Evolutionary conservation across 2,888 invertebrate genomes (phyloP).

Genomic region (Acrocyrtus sp.): DNA sequence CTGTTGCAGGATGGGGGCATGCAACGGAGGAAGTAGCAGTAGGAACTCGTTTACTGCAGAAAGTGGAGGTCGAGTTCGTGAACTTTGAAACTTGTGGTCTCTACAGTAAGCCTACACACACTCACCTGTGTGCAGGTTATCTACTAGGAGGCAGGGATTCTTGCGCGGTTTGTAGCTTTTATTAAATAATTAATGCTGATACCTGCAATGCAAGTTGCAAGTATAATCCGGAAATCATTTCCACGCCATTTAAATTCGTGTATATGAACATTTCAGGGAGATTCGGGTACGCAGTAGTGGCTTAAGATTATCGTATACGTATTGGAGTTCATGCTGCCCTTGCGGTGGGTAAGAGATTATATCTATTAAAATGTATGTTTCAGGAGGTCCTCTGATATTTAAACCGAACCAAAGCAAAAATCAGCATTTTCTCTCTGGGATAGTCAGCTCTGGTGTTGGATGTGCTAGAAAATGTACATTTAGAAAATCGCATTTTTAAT

Average conservation of each 20-base stretch:
- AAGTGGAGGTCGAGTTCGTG: conserved; percentile 10
- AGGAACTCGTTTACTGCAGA: conserved; percentile 19
- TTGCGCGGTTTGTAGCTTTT: conserved; percentile 14
- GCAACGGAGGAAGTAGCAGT: not conserved
- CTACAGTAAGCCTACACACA: not conserved
- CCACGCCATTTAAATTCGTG: no score
- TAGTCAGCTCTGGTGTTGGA: conserved; percentile 35
- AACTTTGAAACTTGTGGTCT: not conserved
- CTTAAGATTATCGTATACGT: no score
- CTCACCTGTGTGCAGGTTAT: conserved; percentile 24
- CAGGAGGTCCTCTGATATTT: conserved; percentile 30
- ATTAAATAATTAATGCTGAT: not conserved
- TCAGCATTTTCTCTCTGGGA: conserved; percentile 19
- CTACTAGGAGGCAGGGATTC: conserved; percentile 22
- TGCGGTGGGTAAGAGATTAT: no score
- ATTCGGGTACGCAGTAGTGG: not conserved
- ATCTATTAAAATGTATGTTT: not conserved
- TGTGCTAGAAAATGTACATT: conserved; percentile 11
- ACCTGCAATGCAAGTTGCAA: no score
- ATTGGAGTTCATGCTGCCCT: no score
- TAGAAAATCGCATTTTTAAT: not conserved
- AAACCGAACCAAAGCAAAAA: not conserved
- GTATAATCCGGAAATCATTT: not conserved
- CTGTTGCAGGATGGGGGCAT: conserved; percentile 33
- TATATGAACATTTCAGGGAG: no score